A percentile compares a stretch with the other conserved stretches of the same genome.
These are phyloP conservation scores for Neofelis nebulosa DNA, from an alignment of 2,113 vertebrate genomes.

Conservation along the genomic window DNA sequence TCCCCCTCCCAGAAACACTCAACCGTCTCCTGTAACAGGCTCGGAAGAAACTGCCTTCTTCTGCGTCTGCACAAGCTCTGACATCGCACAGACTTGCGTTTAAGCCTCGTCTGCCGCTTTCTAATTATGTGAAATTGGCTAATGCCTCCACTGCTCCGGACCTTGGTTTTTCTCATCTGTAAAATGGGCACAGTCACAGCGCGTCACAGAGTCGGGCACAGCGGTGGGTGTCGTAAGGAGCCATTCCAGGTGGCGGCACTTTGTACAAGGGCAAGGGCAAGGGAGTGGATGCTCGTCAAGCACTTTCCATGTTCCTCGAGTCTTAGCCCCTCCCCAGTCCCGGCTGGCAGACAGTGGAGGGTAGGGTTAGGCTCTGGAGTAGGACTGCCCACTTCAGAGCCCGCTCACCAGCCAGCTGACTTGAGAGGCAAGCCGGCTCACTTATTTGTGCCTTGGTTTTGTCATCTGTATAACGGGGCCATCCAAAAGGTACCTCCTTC, in stretches of 20 bases:
- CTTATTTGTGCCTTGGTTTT: not conserved
- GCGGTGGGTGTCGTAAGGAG: accelerated
- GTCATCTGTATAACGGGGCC: not conserved
- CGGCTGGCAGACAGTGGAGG: not conserved
- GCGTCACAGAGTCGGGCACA: accelerated
- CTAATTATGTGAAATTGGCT: not conserved
- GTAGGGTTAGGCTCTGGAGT: not conserved
- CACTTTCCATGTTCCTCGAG: not conserved
- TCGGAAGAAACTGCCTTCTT: not conserved
- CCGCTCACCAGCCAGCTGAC: not conserved
- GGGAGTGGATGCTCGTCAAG: not conserved
- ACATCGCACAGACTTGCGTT: not conserved
- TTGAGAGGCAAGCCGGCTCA: not conserved
- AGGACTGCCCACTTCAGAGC: not conserved
- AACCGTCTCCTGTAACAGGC: not conserved
- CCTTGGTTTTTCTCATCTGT: not conserved
- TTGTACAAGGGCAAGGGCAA: not conserved
- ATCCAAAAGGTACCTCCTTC: no score
- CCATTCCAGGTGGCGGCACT: not conserved
- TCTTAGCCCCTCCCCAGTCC: not conserved
- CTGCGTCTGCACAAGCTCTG: not conserved
- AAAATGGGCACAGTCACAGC: no score
- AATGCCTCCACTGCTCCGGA: not conserved
- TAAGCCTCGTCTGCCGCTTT: no score
- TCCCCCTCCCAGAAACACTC: not conserved